Percentiles rank a stretch among this genome's conserved stretches.
Conservation (phyloP, 2,888 invertebrate species). For the Cordilura impudica region DNA sequence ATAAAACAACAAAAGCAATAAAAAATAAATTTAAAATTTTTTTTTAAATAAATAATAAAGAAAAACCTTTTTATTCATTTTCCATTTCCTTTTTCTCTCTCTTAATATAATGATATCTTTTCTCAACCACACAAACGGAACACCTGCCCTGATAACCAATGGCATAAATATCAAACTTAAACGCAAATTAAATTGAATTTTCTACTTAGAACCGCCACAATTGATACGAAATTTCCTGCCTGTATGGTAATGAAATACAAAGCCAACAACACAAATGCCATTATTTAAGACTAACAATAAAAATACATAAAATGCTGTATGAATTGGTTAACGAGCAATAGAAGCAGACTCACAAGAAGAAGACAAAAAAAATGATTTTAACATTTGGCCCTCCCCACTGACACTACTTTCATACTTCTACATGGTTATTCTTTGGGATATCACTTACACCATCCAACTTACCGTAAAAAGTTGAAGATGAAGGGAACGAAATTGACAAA, state of each 20-base stretch:
- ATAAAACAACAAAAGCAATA: no score
- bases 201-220: slow-evolving; percentile 66
- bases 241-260: slow-evolving; percentile 34
- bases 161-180: slow-evolving; percentile 63
- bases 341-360: neutral
- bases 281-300: slow-evolving; percentile 39
- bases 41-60: no score
- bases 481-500: slow-evolving; percentile 27
- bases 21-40: no score
- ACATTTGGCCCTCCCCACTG: slow-evolving; percentile 26
- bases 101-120: neutral
- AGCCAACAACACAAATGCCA: slow-evolving; percentile 38
- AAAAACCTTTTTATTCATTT: neutral
- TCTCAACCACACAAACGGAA: neutral
- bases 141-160: neutral
- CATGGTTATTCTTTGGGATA: slow-evolving; percentile 33
- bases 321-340: slow-evolving; percentile 53
- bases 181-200: slow-evolving; percentile 72
- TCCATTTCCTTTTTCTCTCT: neutral
- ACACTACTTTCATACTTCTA: slow-evolving; percentile 9
- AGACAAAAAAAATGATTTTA: slow-evolving; percentile 38
- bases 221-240: slow-evolving; percentile 58
- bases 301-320: slow-evolving; percentile 34
- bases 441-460: slow-evolving; percentile 28
- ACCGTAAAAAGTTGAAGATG: slow-evolving; percentile 10